Base-by-base conservation (phyloP, 2,888 invertebrate genomes). In the Amiota communis region DNA sequence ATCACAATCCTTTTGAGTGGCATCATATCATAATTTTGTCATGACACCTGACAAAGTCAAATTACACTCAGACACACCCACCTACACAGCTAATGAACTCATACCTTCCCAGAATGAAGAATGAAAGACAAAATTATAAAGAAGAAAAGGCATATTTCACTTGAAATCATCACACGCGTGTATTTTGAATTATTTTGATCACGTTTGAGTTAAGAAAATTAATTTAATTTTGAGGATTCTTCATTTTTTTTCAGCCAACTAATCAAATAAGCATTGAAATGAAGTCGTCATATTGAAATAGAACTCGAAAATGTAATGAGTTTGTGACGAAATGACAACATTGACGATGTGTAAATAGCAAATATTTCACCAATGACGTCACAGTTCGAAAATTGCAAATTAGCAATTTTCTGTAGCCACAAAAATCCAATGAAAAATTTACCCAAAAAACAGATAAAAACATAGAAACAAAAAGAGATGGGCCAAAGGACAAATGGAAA, bases 381-480 rank as follows among this genome's bases (percentile, higher is more conserved):
- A 63, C 63, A 63, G 63, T 15, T 36, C 63, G 70, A 75, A 77
- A 74, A 77, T 77, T 77, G 77, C 75, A 77, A 77, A 77, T 77
- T 77, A 77, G 77, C 78, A 69, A 75, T 75, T 75, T 78, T 68
- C 73, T 64, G 59, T 15, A 4, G 20, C 20, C 17, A 59, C 20
- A 59, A 59, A 59, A 59, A 72, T 61, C 73, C 63, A 73, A 75
- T 75, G 73, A 68, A 69, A 74, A 80, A 74, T 71, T 73, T 74
- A 75, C 74, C 75, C 73, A 78, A 80, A 75, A 46, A n/a, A 23
- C 56, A 56, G 6, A 51, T 51, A 67, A 53, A 77, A 80, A 75
- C 75, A 74, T 36, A 46, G 17, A 23, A 61, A 67, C 72, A 47
- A 67, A 67, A 47, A 56, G 8, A 23, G 75, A 70, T 49, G 70